Percentiles rank a stretch among this genome's conserved stretches.
phyloP scores from a whole-genome alignment of 2,113 vertebrate genomes.

The Hippocampus mohnikei region DNA sequence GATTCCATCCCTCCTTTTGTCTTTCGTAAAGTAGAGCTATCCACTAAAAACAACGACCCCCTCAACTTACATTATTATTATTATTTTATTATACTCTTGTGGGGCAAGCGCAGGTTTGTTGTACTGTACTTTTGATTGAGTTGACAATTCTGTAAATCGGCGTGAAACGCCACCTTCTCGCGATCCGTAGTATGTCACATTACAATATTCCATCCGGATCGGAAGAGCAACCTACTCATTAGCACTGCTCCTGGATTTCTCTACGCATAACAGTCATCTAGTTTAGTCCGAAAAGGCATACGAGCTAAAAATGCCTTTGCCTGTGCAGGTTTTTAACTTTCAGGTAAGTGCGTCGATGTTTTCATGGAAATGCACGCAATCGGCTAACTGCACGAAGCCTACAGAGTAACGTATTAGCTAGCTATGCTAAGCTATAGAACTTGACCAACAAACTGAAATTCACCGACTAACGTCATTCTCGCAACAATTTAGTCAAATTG shows the following conservation, averaged over 20 bases:
- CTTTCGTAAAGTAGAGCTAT: no score
- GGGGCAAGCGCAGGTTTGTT: background rate
- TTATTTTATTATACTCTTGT: no score
- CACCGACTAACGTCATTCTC: background rate
- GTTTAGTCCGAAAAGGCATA: conserved; percentile 4
- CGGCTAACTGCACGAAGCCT: background rate
- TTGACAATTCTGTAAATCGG: background rate
- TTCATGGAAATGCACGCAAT: background rate
- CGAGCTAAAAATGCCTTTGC: conserved; percentile 83
- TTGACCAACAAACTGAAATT: background rate
- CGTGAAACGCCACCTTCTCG: background rate
- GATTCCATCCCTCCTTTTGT: no score
- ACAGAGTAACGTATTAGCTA: background rate
- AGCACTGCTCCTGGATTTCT: background rate
- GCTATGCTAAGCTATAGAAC: background rate
- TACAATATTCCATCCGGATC: background rate
- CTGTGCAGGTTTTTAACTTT: conserved; percentile 93
- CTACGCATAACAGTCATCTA: background rate
- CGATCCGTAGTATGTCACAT: background rate
- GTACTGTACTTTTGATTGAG: background rate
- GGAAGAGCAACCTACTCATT: background rate
- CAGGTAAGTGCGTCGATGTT: conserved; percentile 74
- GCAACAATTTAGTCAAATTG: background rate
- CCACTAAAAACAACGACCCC: no score
- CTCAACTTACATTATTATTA: no score